Base-by-base conservation (phyloP, 1,140 invertebrate genomes). In the Cepaea nemoralis region DNA sequence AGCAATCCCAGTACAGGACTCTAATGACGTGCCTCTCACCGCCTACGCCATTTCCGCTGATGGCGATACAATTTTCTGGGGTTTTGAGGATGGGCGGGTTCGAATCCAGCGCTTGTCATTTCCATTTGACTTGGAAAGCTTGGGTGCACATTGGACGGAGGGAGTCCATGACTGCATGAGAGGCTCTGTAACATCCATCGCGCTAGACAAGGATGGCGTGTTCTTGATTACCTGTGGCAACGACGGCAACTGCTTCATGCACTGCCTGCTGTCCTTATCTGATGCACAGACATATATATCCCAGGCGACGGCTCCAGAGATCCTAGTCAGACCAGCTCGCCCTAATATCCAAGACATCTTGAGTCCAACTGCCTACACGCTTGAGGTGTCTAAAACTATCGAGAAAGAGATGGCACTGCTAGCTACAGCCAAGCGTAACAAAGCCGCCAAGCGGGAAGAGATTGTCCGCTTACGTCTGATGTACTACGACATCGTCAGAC, bases 171-270 rank as follows among this genome's bases (percentile, higher is more conserved):
- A 83, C 83, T 39, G 40, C 10, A 48, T 77, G 0, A 45, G 45
- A 24, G 83, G 83, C 0, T 35, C 39, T 37, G 35, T 83, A 5
- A 81, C 75, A 27, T 48, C 74, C 0, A 63, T 83, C 22, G n/a
- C 42, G 14, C 19, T 83, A 33, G 78, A 71, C 37, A 71, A 66
- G 31, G 40, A 78, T 35, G 80, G 70, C n/a, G 24, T 40, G 6
- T 81, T 83, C 31, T 27, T 83, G 37, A 33, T 83, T 35, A 78
- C 75, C 0, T 67, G 69, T 42, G 83, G 79, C 22, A 66, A 37
- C 2, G 83, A 83, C 66, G 80, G 83, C 37, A 83, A 83, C 55
- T 78, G 76, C 70, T 83, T 83, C 39, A 10, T 83, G 42, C 76
- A 81, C 45, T 50, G n/a, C 31, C 16, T 81, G 31, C 0, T 83